Evolutionary conservation across 1,140 invertebrate species (phyloP), one percentile per base, ranked within the genome.

Genomic region (Tetragnatha versicolor): DNA sequence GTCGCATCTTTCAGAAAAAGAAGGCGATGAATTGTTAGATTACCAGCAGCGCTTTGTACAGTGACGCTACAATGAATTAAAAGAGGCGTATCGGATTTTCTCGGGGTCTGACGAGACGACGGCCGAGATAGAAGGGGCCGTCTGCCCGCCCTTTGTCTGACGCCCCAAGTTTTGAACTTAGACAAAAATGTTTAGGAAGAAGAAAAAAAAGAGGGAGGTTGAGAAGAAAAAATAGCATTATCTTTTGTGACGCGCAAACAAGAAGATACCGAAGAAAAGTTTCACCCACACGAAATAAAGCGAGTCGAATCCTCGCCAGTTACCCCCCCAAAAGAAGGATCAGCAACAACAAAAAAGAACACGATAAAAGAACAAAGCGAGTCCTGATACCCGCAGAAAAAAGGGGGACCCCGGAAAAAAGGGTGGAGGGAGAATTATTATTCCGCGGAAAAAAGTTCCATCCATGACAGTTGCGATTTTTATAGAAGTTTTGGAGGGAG

Each of bases 311-410:
- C n/a, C n/a, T n/a, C n/a, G n/a, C 37, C 47, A 17, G 27, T 9
- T 25, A 29, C 42, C 33, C 37, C 60, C 60, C 33, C 35, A n/a
- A 63, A 29, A 27, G 2, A 29, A 45, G 33, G 31, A 66, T 25
- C 42, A 53, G 49, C 51, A 60, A 51, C 12, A 70, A n/a, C n/a
- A 70, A 31, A 70, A 70, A 49, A 68, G 42, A 5, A 10, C 5
- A 49, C 47, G 65, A 68, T 68, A 68, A 68, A 70, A 55, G 49
- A 70, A 70, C 66, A 70, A 70, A 70, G 55, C 49, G 12, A 7
- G 47, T 17, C 31, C 31, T 60, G 47, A 70, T 55, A 70, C 66
- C 47, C 51, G 25, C n/a, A n/a, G n/a, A n/a, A n/a, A n/a, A n/a
- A n/a, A n/a, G n/a, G n/a, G n/a, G n/a, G n/a, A n/a, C n/a, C n/a